Evolutionary conservation across 2,797 vertebrate genomes (phyloP).

Genomic region (Parauchenoglanis punctatus): DNA sequence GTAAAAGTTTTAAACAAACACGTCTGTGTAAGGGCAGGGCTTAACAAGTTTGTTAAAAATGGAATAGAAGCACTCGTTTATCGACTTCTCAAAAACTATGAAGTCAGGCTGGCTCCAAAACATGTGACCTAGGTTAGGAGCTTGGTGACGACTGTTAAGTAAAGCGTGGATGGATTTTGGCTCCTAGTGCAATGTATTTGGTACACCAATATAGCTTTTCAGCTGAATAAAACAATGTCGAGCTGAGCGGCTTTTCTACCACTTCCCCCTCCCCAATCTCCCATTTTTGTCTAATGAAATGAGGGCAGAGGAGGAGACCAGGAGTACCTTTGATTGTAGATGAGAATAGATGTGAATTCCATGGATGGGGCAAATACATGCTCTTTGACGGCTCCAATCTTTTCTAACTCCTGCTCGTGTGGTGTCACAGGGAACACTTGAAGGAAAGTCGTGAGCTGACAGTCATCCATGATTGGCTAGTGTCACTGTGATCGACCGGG

Average conservation of each 20-base stretch:
- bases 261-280: background rate
- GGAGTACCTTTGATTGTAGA: background rate
- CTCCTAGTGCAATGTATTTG: background rate
- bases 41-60: background rate
- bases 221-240: background rate
- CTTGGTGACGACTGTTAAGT: background rate
- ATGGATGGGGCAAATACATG: background rate
- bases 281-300: background rate
- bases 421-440: background rate
- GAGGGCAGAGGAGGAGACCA: background rate
- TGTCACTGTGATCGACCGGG: background rate
- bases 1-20: too few relatives aligned
- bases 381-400: background rate
- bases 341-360: background rate
- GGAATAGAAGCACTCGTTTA: background rate
- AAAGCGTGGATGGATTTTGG: background rate
- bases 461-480: background rate
- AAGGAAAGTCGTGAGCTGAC: background rate
- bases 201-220: background rate
- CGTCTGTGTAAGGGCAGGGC: background rate
- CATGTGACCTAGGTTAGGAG: too few relatives aligned
- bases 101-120: background rate
- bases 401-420: background rate
- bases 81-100: background rate
- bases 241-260: background rate